Evolutionary conservation across 2,113 vertebrate genomes (phyloP).

Genomic region (Podarcis muralis): DNA sequence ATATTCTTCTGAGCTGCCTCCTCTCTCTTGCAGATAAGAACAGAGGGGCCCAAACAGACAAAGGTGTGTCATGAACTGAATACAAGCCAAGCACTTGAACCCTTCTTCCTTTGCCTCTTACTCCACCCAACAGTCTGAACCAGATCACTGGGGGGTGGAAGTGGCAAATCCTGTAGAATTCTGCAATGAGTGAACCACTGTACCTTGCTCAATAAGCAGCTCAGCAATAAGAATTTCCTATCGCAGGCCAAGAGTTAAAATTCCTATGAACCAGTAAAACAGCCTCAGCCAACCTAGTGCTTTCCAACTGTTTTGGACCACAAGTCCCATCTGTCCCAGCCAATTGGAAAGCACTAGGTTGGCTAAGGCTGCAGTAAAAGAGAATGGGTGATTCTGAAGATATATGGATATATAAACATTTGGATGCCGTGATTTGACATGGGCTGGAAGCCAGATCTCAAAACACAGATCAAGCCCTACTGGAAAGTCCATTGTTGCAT

Average conservation of each 20-base stretch:
- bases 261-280: neutral
- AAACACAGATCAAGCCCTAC: neutral
- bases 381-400: neutral
- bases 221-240: neutral
- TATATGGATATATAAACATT: too few relatives aligned
- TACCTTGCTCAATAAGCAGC: neutral
- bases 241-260: neutral
- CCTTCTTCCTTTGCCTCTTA: neutral
- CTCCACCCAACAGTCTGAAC: neutral
- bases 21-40: neutral
- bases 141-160: too few relatives aligned
- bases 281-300: too few relatives aligned
- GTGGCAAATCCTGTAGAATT: neutral
- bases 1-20: neutral
- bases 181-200: neutral
- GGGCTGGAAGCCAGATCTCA: neutral
- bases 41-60: neutral
- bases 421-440: neutral
- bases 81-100: neutral
- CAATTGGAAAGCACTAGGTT: too few relatives aligned
- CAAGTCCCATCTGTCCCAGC: too few relatives aligned
- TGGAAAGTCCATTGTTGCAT: neutral
- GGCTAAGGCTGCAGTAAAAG: neutral
- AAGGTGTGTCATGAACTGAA: neutral
- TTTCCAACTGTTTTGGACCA: too few relatives aligned